Conservation (phyloP, 2,888 invertebrate species). For the Synanthedon tipuliformis region DNA sequence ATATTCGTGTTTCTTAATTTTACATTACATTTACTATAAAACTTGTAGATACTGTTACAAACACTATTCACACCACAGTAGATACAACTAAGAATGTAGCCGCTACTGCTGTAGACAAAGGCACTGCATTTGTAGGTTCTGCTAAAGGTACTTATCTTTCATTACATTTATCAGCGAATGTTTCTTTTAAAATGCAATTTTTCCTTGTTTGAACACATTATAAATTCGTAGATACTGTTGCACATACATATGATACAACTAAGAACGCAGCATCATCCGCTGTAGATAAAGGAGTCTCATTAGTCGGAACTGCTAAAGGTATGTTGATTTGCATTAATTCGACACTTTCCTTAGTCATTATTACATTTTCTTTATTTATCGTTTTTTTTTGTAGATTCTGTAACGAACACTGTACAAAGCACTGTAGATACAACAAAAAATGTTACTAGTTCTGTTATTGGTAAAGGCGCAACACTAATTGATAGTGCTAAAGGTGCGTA, state of each 20-base stretch:
- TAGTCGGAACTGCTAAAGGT: conserved; percentile 26
- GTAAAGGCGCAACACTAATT: conserved; percentile 41
- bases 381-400: conserved; percentile 18
- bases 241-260: conserved; percentile 20
- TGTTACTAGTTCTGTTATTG: conserved; percentile 51
- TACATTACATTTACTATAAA: conserved; percentile 1
- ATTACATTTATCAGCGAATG: background rate
- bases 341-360: conserved; percentile 1
- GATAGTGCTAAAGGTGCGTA: conserved; percentile 22
- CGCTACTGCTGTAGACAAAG: conserved; percentile 28
- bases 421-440: conserved; percentile 55
- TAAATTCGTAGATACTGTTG: conserved; percentile 4
- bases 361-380: conserved; percentile 1
- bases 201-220: background rate
- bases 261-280: conserved; percentile 19
- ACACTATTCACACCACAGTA: conserved; percentile 22
- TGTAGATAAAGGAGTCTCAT: conserved; percentile 17
- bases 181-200: background rate
- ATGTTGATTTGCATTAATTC: conserved; percentile 1
- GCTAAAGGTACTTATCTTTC: conserved; percentile 21
- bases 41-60: conserved; percentile 30
- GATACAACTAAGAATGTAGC: conserved; percentile 36
- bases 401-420: conserved; percentile 34
- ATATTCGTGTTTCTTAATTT: background rate
- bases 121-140: conserved; percentile 20